These are phyloP conservation scores for Diadromus collaris DNA, from an alignment of 2,888 invertebrate genomes.

Conservation along the genomic window DNA sequence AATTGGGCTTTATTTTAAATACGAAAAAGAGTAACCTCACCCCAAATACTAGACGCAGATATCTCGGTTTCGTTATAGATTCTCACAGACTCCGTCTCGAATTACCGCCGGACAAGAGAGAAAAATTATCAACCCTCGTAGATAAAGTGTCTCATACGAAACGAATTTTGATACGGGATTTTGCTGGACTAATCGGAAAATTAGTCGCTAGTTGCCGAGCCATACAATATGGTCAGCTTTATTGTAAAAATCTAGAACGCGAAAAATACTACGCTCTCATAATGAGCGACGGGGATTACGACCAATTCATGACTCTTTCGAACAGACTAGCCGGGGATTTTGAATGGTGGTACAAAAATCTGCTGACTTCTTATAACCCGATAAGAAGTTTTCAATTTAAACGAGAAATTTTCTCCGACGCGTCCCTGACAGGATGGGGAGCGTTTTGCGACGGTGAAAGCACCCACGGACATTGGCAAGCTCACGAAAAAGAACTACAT, in stretches of 20 bases:
- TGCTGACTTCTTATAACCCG: slow-evolving; percentile 18
- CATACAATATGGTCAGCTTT: slow-evolving; percentile 14
- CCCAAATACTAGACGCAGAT: not conserved
- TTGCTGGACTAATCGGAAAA: not conserved
- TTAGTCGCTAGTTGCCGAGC: slow-evolving; percentile 20
- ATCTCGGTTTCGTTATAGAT: slow-evolving; percentile 25
- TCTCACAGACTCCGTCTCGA: not conserved
- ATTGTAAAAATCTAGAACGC: slow-evolving; percentile 12
- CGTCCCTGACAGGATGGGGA: slow-evolving; percentile 32
- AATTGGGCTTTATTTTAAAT: slow-evolving; percentile 14
- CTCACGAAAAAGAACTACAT: slow-evolving; percentile 42
- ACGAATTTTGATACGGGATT: not conserved
- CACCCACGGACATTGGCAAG: slow-evolving; percentile 52
- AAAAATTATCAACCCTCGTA: not conserved
- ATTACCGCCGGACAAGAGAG: slow-evolving; percentile 5
- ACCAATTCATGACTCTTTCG: not conserved
- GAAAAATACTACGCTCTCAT: slow-evolving; percentile 1
- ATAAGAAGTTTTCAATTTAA: slow-evolving; percentile 23
- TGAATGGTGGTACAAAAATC: slow-evolving; percentile 40
- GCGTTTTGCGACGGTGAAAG: slow-evolving; percentile 24
- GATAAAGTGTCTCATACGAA: not conserved
- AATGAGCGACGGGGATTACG: not conserved
- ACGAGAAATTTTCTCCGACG: slow-evolving; percentile 51
- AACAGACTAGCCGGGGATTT: not conserved
- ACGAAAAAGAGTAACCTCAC: not conserved